These are phyloP conservation scores for Rhagologus leucostigma DNA, from an alignment of 2,113 vertebrate genomes.

Conservation along the genomic window DNA sequence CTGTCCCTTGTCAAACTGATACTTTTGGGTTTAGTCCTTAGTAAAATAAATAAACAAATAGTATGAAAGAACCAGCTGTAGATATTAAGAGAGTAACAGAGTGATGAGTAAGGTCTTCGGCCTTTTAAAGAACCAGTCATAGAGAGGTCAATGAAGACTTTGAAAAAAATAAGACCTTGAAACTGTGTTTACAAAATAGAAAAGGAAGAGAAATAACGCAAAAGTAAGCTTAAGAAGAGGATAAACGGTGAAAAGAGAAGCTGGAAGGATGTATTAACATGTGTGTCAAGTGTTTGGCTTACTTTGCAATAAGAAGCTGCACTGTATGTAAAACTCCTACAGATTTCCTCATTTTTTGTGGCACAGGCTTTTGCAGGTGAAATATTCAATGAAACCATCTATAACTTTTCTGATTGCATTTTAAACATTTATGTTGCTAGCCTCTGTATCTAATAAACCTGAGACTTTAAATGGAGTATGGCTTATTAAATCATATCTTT, in stretches of 20 bases:
- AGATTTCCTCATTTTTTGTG: neutral
- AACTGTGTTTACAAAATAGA: neutral
- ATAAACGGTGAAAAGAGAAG: neutral
- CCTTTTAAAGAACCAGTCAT: neutral
- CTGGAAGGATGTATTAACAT: neutral
- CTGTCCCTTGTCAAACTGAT: neutral
- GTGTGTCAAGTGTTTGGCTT: neutral
- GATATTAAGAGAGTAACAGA: neutral
- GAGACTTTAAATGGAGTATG: constrained; percentile 50
- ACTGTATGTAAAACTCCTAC: neutral
- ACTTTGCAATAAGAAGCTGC: neutral
- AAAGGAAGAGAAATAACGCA: neutral
- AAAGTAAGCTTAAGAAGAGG: neutral
- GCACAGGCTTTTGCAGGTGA: neutral
- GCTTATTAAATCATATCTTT: constrained; percentile 25
- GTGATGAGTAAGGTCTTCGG: neutral
- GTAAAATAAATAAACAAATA: neutral
- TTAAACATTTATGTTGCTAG: constrained; percentile 52
- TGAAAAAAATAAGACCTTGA: neutral
- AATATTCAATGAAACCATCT: neutral
- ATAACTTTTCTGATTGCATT: constrained; percentile 45
- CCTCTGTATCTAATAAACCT: constrained; percentile 33
- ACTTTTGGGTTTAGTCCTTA: neutral
- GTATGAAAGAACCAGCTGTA: neutral
- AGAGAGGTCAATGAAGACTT: neutral